These are phyloP conservation scores for Sorex maritimensis DNA, from an alignment of 2,797 vertebrate genomes.

Conservation along the genomic window DNA sequence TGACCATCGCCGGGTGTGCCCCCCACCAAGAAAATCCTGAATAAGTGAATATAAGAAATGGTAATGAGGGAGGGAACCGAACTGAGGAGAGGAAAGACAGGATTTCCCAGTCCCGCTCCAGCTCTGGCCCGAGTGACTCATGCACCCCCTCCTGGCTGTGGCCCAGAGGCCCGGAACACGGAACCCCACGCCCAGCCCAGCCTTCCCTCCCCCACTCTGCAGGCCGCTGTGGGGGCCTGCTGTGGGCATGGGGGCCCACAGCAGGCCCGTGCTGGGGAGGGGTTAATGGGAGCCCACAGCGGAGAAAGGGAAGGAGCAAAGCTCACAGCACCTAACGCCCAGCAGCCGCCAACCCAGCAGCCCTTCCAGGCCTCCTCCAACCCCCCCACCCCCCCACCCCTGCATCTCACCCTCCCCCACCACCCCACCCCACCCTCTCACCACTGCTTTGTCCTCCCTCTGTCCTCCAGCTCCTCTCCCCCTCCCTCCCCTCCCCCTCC, in stretches of 20 bases:
- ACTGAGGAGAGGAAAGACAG: slow-evolving; percentile 71
- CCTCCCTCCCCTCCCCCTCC: no score
- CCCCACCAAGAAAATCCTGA: no score
- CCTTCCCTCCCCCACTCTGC: background rate
- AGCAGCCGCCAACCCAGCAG: background rate
- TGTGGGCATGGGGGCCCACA: no score
- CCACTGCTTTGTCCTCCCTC: accelerated
- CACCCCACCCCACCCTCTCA: background rate
- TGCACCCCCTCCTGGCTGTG: background rate
- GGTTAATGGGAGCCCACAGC: no score
- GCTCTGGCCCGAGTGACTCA: slow-evolving; percentile 78
- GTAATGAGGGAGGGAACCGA: background rate
- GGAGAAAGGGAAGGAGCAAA: background rate
- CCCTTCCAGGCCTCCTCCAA: background rate
- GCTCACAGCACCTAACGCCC: no score
- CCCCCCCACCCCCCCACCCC: background rate
- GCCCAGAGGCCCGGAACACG: background rate
- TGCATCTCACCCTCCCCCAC: background rate
- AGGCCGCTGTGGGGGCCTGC: no score
- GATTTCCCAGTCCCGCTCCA: slow-evolving; percentile 78
- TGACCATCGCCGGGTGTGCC: no score
- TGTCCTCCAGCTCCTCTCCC: background rate
- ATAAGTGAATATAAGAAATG: no score
- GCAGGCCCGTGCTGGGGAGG: no score
- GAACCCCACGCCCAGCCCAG: background rate